Conservation (phyloP, 2,797 vertebrate genomes). For the Saxicola maurus region DNA sequence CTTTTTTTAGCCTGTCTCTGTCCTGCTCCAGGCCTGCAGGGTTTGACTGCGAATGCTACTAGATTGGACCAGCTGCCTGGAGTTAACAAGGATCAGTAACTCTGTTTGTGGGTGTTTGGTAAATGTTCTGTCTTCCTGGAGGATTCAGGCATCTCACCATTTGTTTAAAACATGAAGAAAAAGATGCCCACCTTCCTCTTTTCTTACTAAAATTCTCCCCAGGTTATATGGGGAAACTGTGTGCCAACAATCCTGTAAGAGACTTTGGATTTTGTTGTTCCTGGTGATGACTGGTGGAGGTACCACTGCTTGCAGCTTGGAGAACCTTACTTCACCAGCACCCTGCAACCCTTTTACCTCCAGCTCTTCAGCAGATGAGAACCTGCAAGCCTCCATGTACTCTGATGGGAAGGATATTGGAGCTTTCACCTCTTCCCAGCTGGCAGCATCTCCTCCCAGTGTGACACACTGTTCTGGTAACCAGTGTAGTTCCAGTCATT, state of each 20-base stretch:
- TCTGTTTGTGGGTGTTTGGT: neutral
- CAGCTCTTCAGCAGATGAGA: neutral
- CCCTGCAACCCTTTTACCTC: neutral
- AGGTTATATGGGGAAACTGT: neutral
- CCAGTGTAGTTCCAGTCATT: neutral
- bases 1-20: neutral
- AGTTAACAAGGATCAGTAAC: neutral
- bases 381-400: neutral
- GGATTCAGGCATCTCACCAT: neutral
- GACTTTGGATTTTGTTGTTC: neutral
- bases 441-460: neutral
- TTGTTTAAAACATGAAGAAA: neutral
- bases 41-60: neutral
- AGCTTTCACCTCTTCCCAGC: neutral
- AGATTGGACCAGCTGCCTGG: rapidly evolving
- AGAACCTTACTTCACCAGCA: neutral
- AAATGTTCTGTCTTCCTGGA: neutral
- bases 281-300: neutral
- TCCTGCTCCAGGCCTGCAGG: neutral
- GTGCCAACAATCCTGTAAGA: neutral
- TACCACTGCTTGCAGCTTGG: neutral
- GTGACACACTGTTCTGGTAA: neutral
- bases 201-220: neutral
- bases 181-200: neutral
- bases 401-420: neutral